Evolutionary conservation across 1,140 invertebrate species (phyloP).

Genomic region (Plutomurus gul): DNA sequence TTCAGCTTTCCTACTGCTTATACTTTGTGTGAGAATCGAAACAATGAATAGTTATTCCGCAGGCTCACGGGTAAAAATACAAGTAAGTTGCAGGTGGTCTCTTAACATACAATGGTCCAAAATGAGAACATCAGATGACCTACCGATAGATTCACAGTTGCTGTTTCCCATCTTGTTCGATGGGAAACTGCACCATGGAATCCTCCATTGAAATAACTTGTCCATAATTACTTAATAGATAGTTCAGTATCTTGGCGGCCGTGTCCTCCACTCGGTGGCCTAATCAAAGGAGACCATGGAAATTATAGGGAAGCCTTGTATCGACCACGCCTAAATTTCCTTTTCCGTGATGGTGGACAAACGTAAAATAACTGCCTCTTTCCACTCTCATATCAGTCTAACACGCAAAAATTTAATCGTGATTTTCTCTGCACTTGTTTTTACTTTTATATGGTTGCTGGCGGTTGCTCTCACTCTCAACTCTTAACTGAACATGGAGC

Average conservation of each 20-base stretch:
- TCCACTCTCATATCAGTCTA: neutral
- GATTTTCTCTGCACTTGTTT: slow-evolving; percentile 8
- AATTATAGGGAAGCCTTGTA: slow-evolving; percentile 41
- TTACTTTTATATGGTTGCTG: neutral
- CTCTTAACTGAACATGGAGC: neutral
- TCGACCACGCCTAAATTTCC: slow-evolving; percentile 47
- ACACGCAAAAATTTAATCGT: slow-evolving; percentile 48
- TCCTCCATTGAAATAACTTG: neutral
- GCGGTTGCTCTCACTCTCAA: neutral
- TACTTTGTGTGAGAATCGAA: no score
- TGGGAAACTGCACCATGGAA: no score
- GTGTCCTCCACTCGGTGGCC: neutral
- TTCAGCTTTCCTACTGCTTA: no score
- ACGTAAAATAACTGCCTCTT: neutral
- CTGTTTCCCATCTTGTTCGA: no score
- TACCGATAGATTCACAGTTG: no score
- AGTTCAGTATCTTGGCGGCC: neutral
- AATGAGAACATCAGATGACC: no score
- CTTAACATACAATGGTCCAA: no score
- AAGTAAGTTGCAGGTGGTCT: no score
- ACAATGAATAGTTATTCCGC: no score
- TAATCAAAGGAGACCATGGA: slow-evolving; percentile 22
- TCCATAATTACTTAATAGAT: slow-evolving; percentile 23
- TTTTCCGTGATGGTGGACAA: slow-evolving; percentile 35
- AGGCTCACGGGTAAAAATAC: no score